Percentiles rank a stretch among this genome's conserved stretches.
Conservation (phyloP, 2,113 vertebrate genomes). For the Chauna torquata region DNA sequence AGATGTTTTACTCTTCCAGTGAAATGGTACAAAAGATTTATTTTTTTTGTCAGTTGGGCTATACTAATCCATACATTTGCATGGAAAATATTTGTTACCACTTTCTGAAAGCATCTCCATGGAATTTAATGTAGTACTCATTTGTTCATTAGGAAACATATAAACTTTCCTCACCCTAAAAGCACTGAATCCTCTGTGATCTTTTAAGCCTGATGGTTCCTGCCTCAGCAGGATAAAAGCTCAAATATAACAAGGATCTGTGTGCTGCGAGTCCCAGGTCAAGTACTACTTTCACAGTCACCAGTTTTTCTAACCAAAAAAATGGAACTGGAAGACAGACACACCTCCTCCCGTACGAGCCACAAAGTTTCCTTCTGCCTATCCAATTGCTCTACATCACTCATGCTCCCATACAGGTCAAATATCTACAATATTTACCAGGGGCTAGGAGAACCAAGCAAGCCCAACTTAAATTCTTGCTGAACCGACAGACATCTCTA, state of each 20-base stretch:
- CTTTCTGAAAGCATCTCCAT: not conserved
- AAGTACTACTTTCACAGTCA: not conserved
- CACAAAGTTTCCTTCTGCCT: not conserved
- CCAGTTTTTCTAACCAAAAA: not conserved
- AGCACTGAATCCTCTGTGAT: not conserved
- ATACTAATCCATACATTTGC: not conserved
- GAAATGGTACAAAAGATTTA: not conserved
- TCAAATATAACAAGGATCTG: not conserved
- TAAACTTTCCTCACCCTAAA: not conserved
- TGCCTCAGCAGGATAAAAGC: not conserved
- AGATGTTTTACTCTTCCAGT: not conserved
- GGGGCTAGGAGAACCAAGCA: not conserved
- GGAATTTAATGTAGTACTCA: not conserved
- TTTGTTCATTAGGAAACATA: not conserved
- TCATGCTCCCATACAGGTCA: not conserved
- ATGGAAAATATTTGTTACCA: not conserved
- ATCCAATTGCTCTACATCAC: not conserved
- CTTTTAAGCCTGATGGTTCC: not conserved
- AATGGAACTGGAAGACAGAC: not conserved
- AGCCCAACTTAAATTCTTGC: not conserved
- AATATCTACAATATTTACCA: not conserved
- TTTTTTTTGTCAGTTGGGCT: not conserved
- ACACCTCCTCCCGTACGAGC: not conserved
- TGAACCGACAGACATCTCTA: not conserved
- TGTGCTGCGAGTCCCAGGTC: not conserved